phyloP scores from a whole-genome alignment of 2,888 invertebrate genomes.

The Perithous albicinctus region DNA sequence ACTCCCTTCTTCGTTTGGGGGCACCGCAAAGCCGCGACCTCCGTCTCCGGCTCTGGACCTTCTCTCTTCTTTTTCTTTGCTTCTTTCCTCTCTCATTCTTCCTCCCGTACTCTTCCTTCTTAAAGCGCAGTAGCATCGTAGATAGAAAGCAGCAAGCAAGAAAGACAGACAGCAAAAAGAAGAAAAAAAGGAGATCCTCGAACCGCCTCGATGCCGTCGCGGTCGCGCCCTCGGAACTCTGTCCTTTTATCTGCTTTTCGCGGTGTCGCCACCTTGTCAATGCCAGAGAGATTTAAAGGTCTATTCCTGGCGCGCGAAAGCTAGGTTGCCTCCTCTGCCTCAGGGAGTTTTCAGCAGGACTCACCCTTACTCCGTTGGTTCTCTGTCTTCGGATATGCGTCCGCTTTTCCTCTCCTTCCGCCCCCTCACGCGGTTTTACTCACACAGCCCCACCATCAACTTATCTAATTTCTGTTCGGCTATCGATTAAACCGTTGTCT shows the following conservation, averaged over 20 bases:
- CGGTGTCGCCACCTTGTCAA: constrained; percentile 71
- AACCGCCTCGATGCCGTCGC: constrained; percentile 47
- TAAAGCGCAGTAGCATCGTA: constrained; percentile 21
- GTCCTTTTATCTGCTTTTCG: constrained; percentile 72
- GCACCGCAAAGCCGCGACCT: constrained; percentile 32
- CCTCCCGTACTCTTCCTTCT: not conserved
- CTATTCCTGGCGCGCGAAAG: constrained; percentile 48
- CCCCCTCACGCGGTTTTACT: not conserved
- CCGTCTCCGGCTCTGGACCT: constrained; percentile 3
- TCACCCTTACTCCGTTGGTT: not conserved
- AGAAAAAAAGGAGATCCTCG: constrained; percentile 50
- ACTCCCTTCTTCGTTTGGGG: constrained; percentile 17
- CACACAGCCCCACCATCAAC: constrained; percentile 24
- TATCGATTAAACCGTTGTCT: constrained; percentile 57
- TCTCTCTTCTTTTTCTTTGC: constrained; percentile 7
- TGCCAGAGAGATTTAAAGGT: constrained; percentile 72
- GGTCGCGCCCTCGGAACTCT: constrained; percentile 63
- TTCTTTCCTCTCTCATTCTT: constrained; percentile 6
- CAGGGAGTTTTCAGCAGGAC: constrained; percentile 28
- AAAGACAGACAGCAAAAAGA: constrained; percentile 24
- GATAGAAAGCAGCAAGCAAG: constrained; percentile 26
- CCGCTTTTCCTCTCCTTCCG: constrained; percentile 10
- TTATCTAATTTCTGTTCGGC: constrained; percentile 57
- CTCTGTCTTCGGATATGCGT: constrained; percentile 26
- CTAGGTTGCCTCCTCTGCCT: constrained; percentile 37